Percentiles rank a stretch among this genome's conserved stretches.
Conservation (phyloP, 2,113 vertebrate species). For the Ophiodon elongatus region DNA sequence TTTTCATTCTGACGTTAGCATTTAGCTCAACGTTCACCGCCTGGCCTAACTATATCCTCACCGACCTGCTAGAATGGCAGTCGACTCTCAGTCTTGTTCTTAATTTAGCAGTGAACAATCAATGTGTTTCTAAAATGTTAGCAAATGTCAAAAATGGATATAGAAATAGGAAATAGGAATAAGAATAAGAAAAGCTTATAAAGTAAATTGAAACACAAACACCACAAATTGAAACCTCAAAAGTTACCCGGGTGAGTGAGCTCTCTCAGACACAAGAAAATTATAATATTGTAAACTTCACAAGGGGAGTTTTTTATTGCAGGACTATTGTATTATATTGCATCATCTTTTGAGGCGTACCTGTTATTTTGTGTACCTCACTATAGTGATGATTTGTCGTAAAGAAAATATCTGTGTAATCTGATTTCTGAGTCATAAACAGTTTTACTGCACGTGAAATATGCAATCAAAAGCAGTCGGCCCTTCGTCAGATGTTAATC, state of each 20-base stretch:
- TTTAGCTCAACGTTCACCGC: neutral
- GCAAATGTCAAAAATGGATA: neutral
- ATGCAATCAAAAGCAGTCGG: conserved; percentile 43
- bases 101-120: neutral
- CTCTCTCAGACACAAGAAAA: neutral
- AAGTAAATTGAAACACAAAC: conserved; percentile 2
- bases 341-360: conserved; percentile 37
- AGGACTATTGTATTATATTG: conserved; percentile 34
- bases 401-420: conserved; percentile 55
- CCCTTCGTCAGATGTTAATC: conserved; percentile 71
- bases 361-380: conserved; percentile 17
- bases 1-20: neutral
- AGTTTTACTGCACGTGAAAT: conserved; percentile 67
- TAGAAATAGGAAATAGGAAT: no score
- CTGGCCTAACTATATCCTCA: neutral
- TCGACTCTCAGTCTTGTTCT: neutral
- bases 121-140: neutral
- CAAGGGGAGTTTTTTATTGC: conserved; percentile 30
- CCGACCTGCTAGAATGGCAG: neutral
- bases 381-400: conserved; percentile 35
- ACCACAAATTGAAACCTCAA: conserved; percentile 22
- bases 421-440: conserved; percentile 54
- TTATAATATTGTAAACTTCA: neutral
- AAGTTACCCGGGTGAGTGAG: neutral
- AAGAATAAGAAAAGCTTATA: neutral